Evolutionary conservation across 2,797 vertebrate species (phyloP).

Genomic region (Erpetoichthys calabaricus): DNA sequence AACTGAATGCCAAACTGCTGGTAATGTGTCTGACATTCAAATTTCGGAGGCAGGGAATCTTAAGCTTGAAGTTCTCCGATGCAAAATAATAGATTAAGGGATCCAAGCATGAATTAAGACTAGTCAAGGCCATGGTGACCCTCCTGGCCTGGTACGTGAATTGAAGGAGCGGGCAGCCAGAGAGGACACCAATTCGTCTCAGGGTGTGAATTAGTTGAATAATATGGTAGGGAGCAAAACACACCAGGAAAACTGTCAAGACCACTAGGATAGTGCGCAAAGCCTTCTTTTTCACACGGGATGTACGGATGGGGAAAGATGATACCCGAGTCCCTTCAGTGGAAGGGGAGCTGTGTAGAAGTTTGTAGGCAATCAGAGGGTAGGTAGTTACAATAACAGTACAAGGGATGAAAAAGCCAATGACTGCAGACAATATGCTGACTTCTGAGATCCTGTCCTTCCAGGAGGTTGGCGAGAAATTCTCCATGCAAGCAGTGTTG

Average conservation of each 20-base stretch:
- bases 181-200: slow-evolving; percentile 7
- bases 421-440: slow-evolving; percentile 13
- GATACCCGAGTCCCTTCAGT: background rate
- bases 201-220: slow-evolving; percentile 23
- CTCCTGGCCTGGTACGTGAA: slow-evolving; percentile 18
- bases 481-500: slow-evolving; percentile 21
- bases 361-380: slow-evolving; percentile 16
- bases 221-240: slow-evolving; percentile 22
- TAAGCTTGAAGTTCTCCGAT: slow-evolving; percentile 11
- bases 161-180: slow-evolving; percentile 13
- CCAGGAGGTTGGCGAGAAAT: slow-evolving; percentile 22
- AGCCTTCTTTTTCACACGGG: slow-evolving; percentile 7
- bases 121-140: slow-evolving; percentile 23
- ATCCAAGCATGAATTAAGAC: slow-evolving; percentile 23
- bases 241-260: slow-evolving; percentile 19
- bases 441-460: slow-evolving; percentile 15
- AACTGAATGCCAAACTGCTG: no score
- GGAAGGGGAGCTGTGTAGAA: slow-evolving; percentile 6
- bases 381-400: slow-evolving; percentile 16
- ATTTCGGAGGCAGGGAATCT: no score
- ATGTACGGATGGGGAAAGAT: background rate
- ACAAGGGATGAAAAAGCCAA: slow-evolving; percentile 22
- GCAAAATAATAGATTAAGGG: slow-evolving; percentile 21
- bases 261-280: slow-evolving; percentile 22
- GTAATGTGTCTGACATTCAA: no score